Conservation (phyloP, 2,888 invertebrate species). For the Petrolisthes manimaculis region DNA sequence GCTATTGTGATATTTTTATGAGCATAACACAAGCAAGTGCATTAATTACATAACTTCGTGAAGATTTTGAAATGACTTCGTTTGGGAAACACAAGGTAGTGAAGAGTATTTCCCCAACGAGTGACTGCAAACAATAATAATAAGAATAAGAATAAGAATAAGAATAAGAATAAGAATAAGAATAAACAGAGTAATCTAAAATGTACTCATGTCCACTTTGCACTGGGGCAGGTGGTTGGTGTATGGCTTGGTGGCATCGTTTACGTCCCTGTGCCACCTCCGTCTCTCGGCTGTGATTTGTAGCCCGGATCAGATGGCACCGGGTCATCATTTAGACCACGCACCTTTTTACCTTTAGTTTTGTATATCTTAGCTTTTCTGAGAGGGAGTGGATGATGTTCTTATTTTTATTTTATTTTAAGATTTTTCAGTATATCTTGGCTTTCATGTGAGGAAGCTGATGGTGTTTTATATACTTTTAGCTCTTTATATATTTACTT, state of each 20-base stretch:
- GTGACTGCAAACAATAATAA: too few species aligned
- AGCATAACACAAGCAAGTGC: too few species aligned
- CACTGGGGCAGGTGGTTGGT: not conserved
- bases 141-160: too few species aligned
- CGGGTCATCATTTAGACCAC: conserved; percentile 32
- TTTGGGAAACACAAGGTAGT: too few species aligned
- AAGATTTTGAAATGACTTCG: too few species aligned
- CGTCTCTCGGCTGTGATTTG: conserved; percentile 53
- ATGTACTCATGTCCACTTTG: too few species aligned
- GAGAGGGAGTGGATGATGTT: not conserved
- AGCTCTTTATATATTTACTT: conserved; percentile 4
- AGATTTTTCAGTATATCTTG: not conserved
- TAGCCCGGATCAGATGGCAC: conserved; percentile 46
- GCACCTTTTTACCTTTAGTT: not conserved
- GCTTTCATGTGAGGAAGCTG: not conserved
- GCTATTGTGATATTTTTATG: too few species aligned
- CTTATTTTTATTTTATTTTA: not conserved
- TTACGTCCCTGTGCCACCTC: conserved; percentile 48
- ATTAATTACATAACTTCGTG: too few species aligned
- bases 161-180: too few species aligned
- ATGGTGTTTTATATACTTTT: not conserved
- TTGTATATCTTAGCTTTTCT: not conserved
- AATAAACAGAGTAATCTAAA: too few species aligned
- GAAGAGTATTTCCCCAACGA: too few species aligned
- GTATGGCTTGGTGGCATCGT: conserved; percentile 48